Conservation (phyloP, 2,113 vertebrate genomes). For the Rattus norvegicus region DNA sequence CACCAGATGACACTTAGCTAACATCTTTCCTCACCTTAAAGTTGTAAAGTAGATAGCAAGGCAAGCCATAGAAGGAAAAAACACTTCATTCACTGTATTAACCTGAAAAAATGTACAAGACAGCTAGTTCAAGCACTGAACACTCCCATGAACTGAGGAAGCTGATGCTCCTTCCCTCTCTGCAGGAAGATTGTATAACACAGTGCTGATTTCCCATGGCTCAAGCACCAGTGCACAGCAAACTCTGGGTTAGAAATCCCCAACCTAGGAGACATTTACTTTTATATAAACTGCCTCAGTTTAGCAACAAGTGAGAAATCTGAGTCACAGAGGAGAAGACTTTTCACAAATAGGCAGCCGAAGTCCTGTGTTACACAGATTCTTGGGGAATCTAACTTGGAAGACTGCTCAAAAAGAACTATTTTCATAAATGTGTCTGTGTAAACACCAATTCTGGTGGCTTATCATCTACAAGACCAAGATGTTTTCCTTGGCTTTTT, state of each 20-base stretch:
- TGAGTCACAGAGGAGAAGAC: neutral
- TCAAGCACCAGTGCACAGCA: neutral
- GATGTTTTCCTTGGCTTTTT: neutral
- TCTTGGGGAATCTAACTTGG: fast-evolving
- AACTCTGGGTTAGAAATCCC: neutral
- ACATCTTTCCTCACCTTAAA: no score
- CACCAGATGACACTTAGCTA: no score
- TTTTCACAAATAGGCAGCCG: no score
- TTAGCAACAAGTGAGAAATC: no score
- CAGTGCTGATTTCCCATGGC: neutral
- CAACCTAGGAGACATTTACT: fast-evolving
- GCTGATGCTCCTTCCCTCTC: neutral
- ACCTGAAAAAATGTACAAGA: neutral
- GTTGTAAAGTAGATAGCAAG: neutral
- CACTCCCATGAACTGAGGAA: neutral
- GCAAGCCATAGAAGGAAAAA: neutral
- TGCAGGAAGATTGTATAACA: neutral
- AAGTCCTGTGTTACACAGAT: neutral
- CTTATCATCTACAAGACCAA: neutral
- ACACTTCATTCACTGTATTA: neutral
- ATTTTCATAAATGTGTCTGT: fast-evolving
- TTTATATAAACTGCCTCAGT: neutral
- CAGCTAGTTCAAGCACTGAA: neutral
- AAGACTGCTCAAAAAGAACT: fast-evolving
- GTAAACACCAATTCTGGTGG: neutral